phyloP scores from a whole-genome alignment of 2,113 vertebrate species.

The Crypturellus undulatus region DNA sequence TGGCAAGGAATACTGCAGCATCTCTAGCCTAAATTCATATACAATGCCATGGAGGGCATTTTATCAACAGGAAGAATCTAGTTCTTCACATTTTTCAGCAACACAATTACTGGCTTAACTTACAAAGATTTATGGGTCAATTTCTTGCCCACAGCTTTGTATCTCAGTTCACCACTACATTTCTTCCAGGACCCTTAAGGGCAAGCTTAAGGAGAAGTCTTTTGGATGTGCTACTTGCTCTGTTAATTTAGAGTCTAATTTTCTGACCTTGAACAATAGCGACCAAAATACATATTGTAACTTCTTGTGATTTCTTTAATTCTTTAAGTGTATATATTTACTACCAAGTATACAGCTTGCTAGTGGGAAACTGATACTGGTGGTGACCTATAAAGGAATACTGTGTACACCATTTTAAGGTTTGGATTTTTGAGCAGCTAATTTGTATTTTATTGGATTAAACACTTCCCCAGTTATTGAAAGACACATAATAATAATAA shows the following conservation, averaged over 20 bases:
- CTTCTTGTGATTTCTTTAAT: neutral
- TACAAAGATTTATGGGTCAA: constrained; percentile 47
- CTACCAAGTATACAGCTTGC: fast-evolving
- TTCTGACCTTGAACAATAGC: neutral
- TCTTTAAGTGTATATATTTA: neutral
- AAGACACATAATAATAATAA: neutral
- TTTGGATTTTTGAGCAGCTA: neutral
- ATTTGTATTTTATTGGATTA: neutral
- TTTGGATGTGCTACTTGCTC: neutral
- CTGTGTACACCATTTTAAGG: neutral
- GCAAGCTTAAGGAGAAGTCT: neutral
- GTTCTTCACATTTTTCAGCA: constrained; percentile 1
- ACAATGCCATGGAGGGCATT: neutral
- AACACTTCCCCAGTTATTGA: neutral
- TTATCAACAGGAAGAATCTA: neutral
- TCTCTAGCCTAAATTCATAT: neutral
- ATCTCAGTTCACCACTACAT: neutral
- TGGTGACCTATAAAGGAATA: neutral
- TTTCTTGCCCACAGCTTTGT: neutral
- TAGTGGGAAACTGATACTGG: neutral
- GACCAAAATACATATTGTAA: neutral
- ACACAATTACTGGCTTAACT: constrained; percentile 18
- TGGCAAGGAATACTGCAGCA: neutral
- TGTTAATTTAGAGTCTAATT: neutral
- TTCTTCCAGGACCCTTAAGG: neutral